A percentile compares a stretch with the other conserved stretches of the same genome.
These are phyloP conservation scores for Lasioglossum vierecki DNA, from an alignment of 2,888 invertebrate genomes.

Conservation along the genomic window DNA sequence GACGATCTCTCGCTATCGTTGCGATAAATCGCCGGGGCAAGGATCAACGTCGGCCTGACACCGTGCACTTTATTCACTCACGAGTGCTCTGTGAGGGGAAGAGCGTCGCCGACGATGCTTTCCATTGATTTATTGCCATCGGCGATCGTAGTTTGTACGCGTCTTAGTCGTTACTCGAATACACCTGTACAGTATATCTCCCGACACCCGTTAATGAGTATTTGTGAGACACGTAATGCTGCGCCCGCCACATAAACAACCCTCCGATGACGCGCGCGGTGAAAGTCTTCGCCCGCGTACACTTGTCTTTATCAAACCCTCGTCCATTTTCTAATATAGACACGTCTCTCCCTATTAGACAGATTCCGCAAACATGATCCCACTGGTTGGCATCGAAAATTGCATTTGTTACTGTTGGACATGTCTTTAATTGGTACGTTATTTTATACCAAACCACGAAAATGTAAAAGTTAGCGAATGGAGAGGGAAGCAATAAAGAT, in stretches of 20 bases:
- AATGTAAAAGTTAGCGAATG: no score
- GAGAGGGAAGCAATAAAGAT: no score
- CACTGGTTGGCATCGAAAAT: not conserved
- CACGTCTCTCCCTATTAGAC: not conserved
- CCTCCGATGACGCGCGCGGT: not conserved
- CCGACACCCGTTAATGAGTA: not conserved
- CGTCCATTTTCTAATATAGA: not conserved
- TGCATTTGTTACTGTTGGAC: not conserved
- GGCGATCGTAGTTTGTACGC: constrained; percentile 30
- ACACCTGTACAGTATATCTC: not conserved
- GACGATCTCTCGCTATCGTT: constrained; percentile 10
- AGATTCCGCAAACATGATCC: not conserved
- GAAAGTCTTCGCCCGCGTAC: not conserved
- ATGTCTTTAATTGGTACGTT: no score
- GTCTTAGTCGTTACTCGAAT: not conserved
- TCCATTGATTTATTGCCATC: constrained; percentile 40
- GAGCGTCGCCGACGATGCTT: not conserved
- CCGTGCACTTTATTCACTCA: constrained; percentile 9
- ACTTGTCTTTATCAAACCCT: not conserved
- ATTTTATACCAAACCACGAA: no score
- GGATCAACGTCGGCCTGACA: constrained; percentile 35
- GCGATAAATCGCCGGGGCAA: constrained; percentile 38
- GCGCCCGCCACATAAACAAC: not conserved
- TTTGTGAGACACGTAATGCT: not conserved
- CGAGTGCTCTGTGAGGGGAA: not conserved